Percentiles rank a stretch among this genome's conserved stretches.
These are phyloP conservation scores for Forbesichthys papilliferus DNA, from an alignment of 2,113 vertebrate species.

Conservation along the genomic window DNA sequence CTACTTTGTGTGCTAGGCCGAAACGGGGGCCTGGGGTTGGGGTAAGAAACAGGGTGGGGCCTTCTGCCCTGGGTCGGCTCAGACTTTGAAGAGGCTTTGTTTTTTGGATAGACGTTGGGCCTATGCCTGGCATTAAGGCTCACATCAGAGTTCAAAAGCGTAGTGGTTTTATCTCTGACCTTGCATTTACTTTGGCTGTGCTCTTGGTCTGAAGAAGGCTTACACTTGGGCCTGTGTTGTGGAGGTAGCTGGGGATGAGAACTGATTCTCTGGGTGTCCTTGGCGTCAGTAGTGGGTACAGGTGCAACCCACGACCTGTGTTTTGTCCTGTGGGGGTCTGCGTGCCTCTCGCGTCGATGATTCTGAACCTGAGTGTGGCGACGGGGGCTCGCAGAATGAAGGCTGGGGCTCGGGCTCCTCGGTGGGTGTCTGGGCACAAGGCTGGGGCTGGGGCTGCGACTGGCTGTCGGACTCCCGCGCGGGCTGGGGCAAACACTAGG, in stretches of 20 bases:
- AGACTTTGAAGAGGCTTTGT: conserved; percentile 43
- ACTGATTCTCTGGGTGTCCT: conserved; percentile 45
- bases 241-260: conserved; percentile 27
- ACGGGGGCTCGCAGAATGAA: conserved; percentile 34
- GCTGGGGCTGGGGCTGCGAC: conserved; percentile 66
- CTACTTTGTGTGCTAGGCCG: conserved; percentile 39
- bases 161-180: conserved; percentile 26
- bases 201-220: conserved; percentile 38
- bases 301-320: conserved; percentile 53
- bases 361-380: conserved; percentile 46
- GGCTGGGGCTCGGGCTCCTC: conserved; percentile 66
- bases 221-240: conserved; percentile 41
- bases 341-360: conserved; percentile 41
- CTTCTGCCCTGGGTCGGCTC: conserved; percentile 44
- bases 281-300: conserved; percentile 30
- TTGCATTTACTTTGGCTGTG: conserved; percentile 45
- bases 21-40: conserved; percentile 39
- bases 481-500: conserved; percentile 72
- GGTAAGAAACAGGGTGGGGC: conserved; percentile 41
- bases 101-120: conserved; percentile 43
- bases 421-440: conserved; percentile 57
- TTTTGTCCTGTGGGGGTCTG: conserved; percentile 54
- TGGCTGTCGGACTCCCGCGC: conserved; percentile 49
- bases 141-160: conserved; percentile 30
- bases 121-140: conserved; percentile 49